Evolutionary conservation across 2,113 vertebrate genomes (phyloP), one percentile per base, ranked within the genome.

Genomic region (Pleuronectes platessa): DNA sequence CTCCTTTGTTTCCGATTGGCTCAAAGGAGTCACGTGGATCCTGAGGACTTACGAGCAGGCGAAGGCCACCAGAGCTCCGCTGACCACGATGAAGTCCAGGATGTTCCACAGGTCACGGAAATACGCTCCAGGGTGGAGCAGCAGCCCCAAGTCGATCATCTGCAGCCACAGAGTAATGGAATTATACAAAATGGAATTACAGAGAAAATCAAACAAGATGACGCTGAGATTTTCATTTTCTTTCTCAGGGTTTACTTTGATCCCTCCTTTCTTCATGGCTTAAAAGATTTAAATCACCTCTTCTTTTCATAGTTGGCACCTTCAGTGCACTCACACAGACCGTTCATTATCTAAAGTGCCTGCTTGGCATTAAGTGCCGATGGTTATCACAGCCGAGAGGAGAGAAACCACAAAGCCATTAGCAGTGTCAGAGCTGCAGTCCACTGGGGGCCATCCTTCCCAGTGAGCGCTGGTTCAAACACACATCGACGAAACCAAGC

Each of bases 11-110:
- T 10, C 35, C 35, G 2, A 37, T 37, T 37, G 35, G 35, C 35
- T 37, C 8, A 10, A 10, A 37, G 35, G 35, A 10, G 35, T 9
- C 7, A 10, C 2, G 8, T 8, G 9, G 9, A 3, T 51, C 17
- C 47, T 2, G 47, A 13, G 10, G 89, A 97, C 98, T 99, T 95
- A 99, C 98, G 98, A 97, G 95, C 97, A 99, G 74, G 97, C 97
- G 61, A 99, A 99, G 1, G 98, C 98, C 91, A 99, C 97, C 92
- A 99, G 93, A 73, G 98, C 98, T 21, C 98, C 98, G 84, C 96
- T 99, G 96, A 99, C 98, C 90, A 99, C 98, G 51, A 99, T 98
- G 92, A 99, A 99, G 91, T 99, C 98, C 87, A 99, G 93, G 77
- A 99, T 98, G 78, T 99, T 99, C 98, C 98, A 95, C 63, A 95